Base-by-base conservation (phyloP, 2,888 invertebrate species). In the Clitarchus hookeri region DNA sequence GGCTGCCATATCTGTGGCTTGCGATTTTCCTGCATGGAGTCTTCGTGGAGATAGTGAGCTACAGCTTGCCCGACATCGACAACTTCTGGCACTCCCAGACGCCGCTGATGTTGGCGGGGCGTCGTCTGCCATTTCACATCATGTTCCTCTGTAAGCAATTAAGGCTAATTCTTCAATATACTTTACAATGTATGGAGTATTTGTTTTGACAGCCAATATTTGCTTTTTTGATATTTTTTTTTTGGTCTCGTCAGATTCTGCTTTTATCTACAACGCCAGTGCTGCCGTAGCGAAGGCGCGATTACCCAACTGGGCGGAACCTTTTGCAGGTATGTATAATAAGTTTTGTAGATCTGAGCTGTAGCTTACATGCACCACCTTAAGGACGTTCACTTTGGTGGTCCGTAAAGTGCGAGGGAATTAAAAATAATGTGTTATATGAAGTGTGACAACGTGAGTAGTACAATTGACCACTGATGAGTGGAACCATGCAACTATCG, bases 11-110 rank as follows among this genome's bases (percentile, higher is more conserved):
- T 91, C 92, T 96, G 85, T 97, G 96, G 96, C 89, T 96, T 26
- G 94, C 93, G 0, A 94, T 95, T 0, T 90, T 96, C n/a, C 91
- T 96, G 4, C 96, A 96, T 90, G 96, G 96, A 4, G 89, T 96
- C 2, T 93, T 95, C 0, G 94, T 96, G 48, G 97, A 97, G 91
- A 93, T 94, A 89, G 92, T 96, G 90, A 94, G 94, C 88, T 95
- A 96, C 90, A 93, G 93, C 88, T 89, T 95, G 27, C 96, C 96
- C 0, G 95, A 96, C 87, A 95, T 95, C 87, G 96, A 96, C 91
- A 96, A 96, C 90, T 97, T 96, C 91, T 97, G 97, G 97, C 96
- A 97, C 90, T 95, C 96, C 0, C 96, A 95, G 91, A 94, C 95
- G 0, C 94, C 95, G 0, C 90, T 97, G 44, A 95, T 96, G 88